Evolutionary conservation across 2,113 vertebrate genomes (phyloP).

Genomic region (Ciconia stormi): DNA sequence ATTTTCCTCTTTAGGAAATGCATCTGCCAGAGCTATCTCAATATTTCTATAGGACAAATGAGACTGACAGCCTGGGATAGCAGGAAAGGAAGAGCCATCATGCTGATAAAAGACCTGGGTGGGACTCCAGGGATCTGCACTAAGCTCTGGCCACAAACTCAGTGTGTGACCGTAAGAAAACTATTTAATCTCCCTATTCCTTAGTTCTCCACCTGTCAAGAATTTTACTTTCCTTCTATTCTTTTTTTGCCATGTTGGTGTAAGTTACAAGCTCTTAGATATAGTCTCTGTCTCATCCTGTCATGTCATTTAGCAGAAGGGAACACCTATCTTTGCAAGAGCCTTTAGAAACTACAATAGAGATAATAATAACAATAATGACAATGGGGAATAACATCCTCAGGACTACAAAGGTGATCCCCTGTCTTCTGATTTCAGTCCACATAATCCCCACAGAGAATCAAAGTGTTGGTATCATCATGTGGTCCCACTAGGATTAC

Average conservation of each 20-base stretch:
- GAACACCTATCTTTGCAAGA: not conserved
- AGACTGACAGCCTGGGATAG: conserved; percentile 20
- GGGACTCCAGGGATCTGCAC: not conserved
- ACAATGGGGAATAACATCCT: not conserved
- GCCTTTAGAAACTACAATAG: not conserved
- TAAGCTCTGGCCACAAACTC: not conserved
- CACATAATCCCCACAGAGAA: not conserved
- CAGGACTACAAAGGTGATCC: not conserved
- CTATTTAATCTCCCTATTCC: not conserved
- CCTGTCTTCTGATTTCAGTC: not conserved
- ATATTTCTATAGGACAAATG: conserved; percentile 24
- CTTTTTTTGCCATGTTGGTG: not conserved
- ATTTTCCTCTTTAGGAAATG: conserved; percentile 28
- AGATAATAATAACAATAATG: not conserved
- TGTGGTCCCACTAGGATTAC: not conserved
- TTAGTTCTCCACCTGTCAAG: not conserved
- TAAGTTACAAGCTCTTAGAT: not conserved
- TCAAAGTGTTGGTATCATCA: not conserved
- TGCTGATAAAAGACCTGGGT: not conserved
- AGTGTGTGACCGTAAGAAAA: not conserved
- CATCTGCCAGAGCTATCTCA: conserved; percentile 10
- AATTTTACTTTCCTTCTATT: not conserved
- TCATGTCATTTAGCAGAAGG: not conserved
- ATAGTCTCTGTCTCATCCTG: not conserved
- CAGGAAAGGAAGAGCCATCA: not conserved